Conservation (phyloP, 2,797 vertebrate species). For the Scleropages formosus region DNA sequence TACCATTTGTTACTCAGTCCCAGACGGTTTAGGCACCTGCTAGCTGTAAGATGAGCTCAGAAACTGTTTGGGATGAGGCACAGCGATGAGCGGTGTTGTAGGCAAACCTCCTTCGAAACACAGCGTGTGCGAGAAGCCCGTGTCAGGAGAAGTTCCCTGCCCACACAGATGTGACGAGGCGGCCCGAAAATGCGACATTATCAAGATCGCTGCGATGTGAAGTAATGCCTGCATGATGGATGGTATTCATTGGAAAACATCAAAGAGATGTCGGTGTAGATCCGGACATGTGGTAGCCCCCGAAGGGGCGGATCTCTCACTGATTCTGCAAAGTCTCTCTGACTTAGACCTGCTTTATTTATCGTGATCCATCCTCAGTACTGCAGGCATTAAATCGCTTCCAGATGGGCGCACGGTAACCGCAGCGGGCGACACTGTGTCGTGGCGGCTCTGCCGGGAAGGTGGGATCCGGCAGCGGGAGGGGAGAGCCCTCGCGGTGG, state of each 20-base stretch:
- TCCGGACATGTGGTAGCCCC: conserved; percentile 31
- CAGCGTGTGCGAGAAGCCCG: not conserved
- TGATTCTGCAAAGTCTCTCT: conserved; percentile 37
- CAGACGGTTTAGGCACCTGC: too few relatives aligned
- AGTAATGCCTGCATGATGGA: conserved; percentile 26
- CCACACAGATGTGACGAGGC: not conserved
- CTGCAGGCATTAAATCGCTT: conserved; percentile 41
- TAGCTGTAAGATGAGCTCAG: not conserved
- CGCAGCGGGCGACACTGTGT: conserved; percentile 2
- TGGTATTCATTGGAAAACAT: conserved; percentile 41
- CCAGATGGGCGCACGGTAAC: conserved; percentile 36
- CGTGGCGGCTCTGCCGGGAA: not conserved
- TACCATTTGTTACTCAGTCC: too few relatives aligned
- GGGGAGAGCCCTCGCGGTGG: not conserved
- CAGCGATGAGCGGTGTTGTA: not conserved
- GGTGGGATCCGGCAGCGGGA: conserved; percentile 4
- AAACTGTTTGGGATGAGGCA: too few relatives aligned
- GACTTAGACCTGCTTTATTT: conserved; percentile 39
- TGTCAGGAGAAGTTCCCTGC: not conserved
- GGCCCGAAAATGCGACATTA: not conserved
- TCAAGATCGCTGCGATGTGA: conserved; percentile 15
- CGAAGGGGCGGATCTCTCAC: conserved; percentile 35
- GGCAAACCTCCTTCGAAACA: not conserved
- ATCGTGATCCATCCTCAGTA: conserved; percentile 36
- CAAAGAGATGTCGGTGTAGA: conserved; percentile 43